Percentiles rank a stretch among this genome's conserved stretches.
Evolutionary conservation across 2,797 vertebrate genomes (phyloP).

Genomic region (Esox masquinongy): DNA sequence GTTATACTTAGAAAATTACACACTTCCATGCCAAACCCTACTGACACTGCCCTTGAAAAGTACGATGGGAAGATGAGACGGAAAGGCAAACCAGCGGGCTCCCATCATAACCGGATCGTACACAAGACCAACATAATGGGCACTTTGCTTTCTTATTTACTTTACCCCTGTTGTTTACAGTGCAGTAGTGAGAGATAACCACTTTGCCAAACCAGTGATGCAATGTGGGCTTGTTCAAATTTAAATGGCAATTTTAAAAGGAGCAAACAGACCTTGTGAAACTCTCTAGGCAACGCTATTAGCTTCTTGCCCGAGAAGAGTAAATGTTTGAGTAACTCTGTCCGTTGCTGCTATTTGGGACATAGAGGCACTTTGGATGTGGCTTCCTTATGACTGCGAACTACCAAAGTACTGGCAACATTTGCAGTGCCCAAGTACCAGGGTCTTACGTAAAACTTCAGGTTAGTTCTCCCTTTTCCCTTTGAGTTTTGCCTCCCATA

Average conservation of each 20-base stretch:
- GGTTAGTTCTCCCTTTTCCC: constrained; percentile 42
- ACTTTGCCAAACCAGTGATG: constrained; percentile 13
- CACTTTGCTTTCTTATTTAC: not conserved
- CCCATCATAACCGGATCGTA: not conserved
- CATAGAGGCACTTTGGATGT: constrained; percentile 20
- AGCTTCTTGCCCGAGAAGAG: constrained; percentile 9
- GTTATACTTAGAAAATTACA: constrained; percentile 82
- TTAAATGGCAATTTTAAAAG: constrained; percentile 11
- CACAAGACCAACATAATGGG: not conserved
- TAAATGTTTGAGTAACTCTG: constrained; percentile 34
- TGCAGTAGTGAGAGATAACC: not conserved
- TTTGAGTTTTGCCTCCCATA: constrained; percentile 6
- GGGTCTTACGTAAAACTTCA: constrained; percentile 37
- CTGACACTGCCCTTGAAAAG: constrained; percentile 47
- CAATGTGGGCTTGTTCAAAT: constrained; percentile 23
- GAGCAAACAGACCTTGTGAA: constrained; percentile 15
- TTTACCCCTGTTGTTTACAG: constrained; percentile 13
- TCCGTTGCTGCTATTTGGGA: constrained; percentile 26
- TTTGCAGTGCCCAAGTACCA: not conserved
- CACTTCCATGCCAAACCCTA: constrained; percentile 60
- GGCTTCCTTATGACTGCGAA: constrained; percentile 8
- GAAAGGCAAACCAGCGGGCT: constrained; percentile 24
- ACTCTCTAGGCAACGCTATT: not conserved
- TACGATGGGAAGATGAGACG: constrained; percentile 28
- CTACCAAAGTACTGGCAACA: not conserved